Evolutionary conservation across 2,113 vertebrate genomes (phyloP), one percentile per base, ranked within the genome.

Genomic region (Pipra filicauda): DNA sequence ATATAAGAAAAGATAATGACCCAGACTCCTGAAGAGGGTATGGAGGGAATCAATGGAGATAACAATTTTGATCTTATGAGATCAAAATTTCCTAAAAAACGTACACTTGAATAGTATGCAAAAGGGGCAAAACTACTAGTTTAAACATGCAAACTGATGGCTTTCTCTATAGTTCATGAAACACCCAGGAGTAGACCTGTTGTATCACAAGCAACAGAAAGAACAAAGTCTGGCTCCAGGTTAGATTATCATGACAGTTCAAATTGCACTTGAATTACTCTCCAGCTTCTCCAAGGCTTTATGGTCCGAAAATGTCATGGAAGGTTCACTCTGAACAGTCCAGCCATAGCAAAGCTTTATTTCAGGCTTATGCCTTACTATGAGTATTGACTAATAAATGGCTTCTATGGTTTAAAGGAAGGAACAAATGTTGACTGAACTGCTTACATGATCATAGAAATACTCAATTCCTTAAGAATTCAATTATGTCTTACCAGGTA

Each of bases 221-320:
- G 0, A 74, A 70, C 0, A 0, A 74, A 74, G 52, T 26, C 31
- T 33, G 14, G 23, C 24, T 70, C 18, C 58, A 59, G 33, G 23
- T 48, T n/a, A 83, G 5, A 57, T 23, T n/a, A 28, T 31, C 11
- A 8, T 5, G 15, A 4, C 65, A 69, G 27, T 43, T 55, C 3
- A 5, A 85, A 80, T 0, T 51, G 17, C 15, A 21, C 12, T 58
- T 49, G 16, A 82, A 54, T 15, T 74, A 61, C 27, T 6, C 13
- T 30, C 57, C 2, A 5, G 46, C 27, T 61, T 74, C 41, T 74
- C 21, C 28, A 71, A 51, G 35, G 21, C 51, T 16, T 59, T 55
- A 43, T 1, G 8, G 22, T 74, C 46, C 61, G 67, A 57, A 8
- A 69, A 61, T 3, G 0, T 24, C 16, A 49, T 1, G 7, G 27